Base-by-base conservation (phyloP, 1,140 invertebrate species). In the Apis florea region DNA sequence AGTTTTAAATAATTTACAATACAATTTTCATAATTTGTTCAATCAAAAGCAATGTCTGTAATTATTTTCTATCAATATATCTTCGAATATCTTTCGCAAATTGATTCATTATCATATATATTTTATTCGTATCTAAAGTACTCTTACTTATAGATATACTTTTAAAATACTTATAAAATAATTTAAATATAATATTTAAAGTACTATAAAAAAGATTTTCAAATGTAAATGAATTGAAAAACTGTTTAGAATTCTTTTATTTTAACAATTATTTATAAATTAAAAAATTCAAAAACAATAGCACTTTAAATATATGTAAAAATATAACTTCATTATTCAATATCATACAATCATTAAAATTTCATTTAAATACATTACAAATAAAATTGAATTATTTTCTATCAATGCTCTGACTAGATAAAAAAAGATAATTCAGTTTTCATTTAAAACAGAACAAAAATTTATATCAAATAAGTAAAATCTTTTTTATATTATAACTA, bases 361-460 rank as follows among this genome's bases (percentile, higher is more conserved):
- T 40, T 40, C 31, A 40, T 40, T 40, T 5, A 40, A 6, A 40
- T 40, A 40, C 31, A 40, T 40, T 40, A 40, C 5, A 40, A 40
- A 40, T 40, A 40, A 40, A 40, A 40, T 40, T 40, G 31, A 40
- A 40, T 40, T 40, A 40, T 40, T 40, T 40, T 40, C 31, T 40
- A 40, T 40, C 13, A 10, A 54, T 63, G 13, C 12, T 12, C 31
- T 56, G 78, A 80, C 78, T 80, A 73, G 78, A 74, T 54, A 49
- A 66, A 56, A 80, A 66, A 73, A 51, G 15, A 40, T n/a, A 53
- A 71, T 15, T 61, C 6, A 61, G 6, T 31, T 51, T 13, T 24
- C 19, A 49, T 24, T 40, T 15, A 63, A 31, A 51, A 21, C n/a
- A 47, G 15, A 47, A 15, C 5, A 17, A 3, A 61, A 3, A 61